These are phyloP conservation scores for Siniperca chuatsi DNA, from an alignment of 2,113 vertebrate genomes.

Conservation along the genomic window DNA sequence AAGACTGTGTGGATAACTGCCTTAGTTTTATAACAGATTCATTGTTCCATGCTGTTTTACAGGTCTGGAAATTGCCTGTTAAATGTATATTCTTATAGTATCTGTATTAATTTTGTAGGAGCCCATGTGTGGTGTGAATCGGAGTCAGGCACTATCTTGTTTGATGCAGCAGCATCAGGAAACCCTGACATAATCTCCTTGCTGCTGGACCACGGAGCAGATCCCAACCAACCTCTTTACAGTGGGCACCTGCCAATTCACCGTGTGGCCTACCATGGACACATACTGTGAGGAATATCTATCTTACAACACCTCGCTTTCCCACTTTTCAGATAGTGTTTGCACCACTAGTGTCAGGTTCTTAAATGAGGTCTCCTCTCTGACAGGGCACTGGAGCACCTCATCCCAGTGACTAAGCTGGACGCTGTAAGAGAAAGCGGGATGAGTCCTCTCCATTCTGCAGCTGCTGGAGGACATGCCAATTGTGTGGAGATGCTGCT, in stretches of 20 bases:
- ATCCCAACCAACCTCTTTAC: conserved; percentile 91
- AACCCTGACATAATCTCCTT: conserved; percentile 91
- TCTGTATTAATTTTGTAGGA: conserved; percentile 79
- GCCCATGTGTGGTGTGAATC: conserved; percentile 89
- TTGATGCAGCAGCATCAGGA: conserved; percentile 93
- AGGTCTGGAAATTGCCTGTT: neutral
- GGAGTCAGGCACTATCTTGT: conserved; percentile 89
- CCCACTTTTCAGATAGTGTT: neutral
- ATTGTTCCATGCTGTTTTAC: neutral
- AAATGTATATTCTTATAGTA: neutral
- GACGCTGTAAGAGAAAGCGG: conserved; percentile 90
- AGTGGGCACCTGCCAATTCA: conserved; percentile 96
- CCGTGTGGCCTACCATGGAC: conserved; percentile 92
- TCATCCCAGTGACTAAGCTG: conserved; percentile 89
- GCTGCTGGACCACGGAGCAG: conserved; percentile 91
- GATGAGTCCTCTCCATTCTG: conserved; percentile 96
- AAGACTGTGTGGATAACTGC: neutral
- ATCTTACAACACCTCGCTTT: neutral
- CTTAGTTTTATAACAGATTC: neutral
- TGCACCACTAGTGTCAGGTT: neutral
- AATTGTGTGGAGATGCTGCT: conserved; percentile 92
- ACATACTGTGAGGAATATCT: conserved; percentile 88
- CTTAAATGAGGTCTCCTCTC: conserved; percentile 10
- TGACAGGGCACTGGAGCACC: conserved; percentile 87
- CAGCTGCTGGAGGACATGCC: conserved; percentile 90